Base-by-base conservation (phyloP, 2,888 invertebrate genomes). In the Petrophora chlorosata region DNA sequence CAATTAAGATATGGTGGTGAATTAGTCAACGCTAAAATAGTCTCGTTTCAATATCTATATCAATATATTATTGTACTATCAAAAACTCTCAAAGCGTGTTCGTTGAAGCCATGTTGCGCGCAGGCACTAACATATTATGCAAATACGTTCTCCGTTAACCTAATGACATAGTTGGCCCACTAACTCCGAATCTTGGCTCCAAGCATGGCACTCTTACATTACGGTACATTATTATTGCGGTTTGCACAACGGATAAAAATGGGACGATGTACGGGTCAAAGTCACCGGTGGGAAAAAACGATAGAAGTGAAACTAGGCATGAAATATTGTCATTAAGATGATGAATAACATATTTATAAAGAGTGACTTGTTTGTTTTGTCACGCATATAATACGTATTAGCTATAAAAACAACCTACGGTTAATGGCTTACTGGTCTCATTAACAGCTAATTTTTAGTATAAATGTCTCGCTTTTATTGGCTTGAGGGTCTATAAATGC, bases 161-260 rank as follows among this genome's bases (percentile, higher is more conserved):
- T 77, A 83, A 85, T 82, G 82, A 81, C 81, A 82, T 81, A 79
- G 80, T 79, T 86, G 82, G 70, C 82, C 78, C 68, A 85, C 79
- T 79, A 78, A 79, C 76, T 79, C 61, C 63, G 59, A 76, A 80
- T 78, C 74, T 76, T 63, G 67, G 69, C 65, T 71, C 56, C 48
- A 61, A 70, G 68, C 71, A 62, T 69, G 63, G 61, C 72, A 75
- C 77, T 84, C 74, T 81, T 80, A 79, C 78, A 67, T 84, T 85
- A 86, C 85, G 84, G 85, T 85, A 85, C 76, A 79, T 74, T 76
- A 73, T 74, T 70, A 71, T 76, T 73, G 76, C 73, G 68, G 73
- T 76, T 76, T 71, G 69, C 67, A 76, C 75, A 77, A 73, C 70
- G 75, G 76, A 56, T 49, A 76, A 81, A 75, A 74, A 80, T 78